Base-by-base conservation (phyloP, 1,140 invertebrate genomes). In the Anastrepha obliqua region DNA sequence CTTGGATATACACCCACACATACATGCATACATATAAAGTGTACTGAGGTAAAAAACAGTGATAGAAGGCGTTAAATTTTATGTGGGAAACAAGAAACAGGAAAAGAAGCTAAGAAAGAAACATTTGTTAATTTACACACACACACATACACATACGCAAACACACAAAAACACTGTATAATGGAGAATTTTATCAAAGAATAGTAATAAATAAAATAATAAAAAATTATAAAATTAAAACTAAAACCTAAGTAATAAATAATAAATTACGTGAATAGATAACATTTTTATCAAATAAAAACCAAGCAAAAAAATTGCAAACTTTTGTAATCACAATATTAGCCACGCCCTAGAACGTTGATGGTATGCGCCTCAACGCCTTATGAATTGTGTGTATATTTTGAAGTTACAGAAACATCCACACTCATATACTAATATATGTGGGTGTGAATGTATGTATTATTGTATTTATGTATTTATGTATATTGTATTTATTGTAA, bases 391-490 rank as follows among this genome's bases (percentile, higher is more conserved):
- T 55, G 11, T 29, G 51, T 74, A 74, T 74, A 74, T 74, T 74
- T 74, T 74, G 13, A 44, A 74, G 39, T 74, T 13, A 13, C 17
- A 47, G 44, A 74, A 74, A 44, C 42, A 17, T 47, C 39, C 67
- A 39, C 44, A 44, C 67, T 44, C 44, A 74, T 39, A 7, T n/a
- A 11, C 42, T 47, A n/a, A n/a, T n/a, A n/a, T n/a, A 2, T 2
- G 15, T 74, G 44, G 39, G 67, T 74, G 17, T 47, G 42, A 17
- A 44, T 15, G 42, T 74, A 74, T 74, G 67, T 67, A 42, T 42
- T 20, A 39, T 67, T 67, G 65, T 74, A 74, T 15, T 20, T 39
- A 39, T 67, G 65, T 74, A 74, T 74, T 74, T 74, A 74, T 74
- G 67, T 74, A 74, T 74, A 74, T 74, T 74, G 67, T 44, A 74